These are phyloP conservation scores for Liparis tanakae DNA, from an alignment of 2,797 vertebrate genomes.

Conservation along the genomic window DNA sequence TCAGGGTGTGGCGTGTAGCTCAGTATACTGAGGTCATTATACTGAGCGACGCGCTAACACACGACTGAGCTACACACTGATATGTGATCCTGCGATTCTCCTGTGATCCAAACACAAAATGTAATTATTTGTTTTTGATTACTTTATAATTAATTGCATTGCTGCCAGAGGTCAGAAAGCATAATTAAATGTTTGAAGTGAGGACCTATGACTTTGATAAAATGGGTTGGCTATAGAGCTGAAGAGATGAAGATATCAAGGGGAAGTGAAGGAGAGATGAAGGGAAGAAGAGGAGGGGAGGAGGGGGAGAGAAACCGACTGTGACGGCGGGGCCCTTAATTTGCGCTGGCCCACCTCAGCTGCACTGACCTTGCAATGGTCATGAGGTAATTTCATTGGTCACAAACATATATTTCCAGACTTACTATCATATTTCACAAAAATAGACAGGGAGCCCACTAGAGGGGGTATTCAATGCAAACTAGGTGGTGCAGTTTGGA, in stretches of 20 bases:
- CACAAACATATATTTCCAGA: constrained; percentile 31
- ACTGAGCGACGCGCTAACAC: too few relatives aligned
- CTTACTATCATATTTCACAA: constrained; percentile 32
- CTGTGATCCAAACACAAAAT: too few relatives aligned
- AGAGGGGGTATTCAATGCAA: constrained; percentile 42
- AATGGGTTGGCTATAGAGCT: constrained; percentile 2
- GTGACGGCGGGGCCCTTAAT: constrained; percentile 43
- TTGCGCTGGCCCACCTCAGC: constrained; percentile 35
- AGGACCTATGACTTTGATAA: too few relatives aligned
- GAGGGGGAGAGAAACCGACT: constrained; percentile 24
- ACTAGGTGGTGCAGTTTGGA: constrained; percentile 36
- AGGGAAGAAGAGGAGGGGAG: constrained; percentile 20
- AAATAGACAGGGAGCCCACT: constrained; percentile 20
- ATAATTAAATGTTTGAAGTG: too few relatives aligned
- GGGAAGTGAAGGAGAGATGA: constrained; percentile 42
- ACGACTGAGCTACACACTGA: too few relatives aligned
- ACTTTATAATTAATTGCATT: too few relatives aligned
- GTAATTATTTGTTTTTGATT: too few relatives aligned
- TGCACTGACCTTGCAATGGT: constrained; percentile 55
- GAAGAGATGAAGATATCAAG: constrained; percentile 49
- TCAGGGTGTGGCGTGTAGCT: too few relatives aligned
- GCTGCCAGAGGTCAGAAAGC: too few relatives aligned
- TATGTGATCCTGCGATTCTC: too few relatives aligned
- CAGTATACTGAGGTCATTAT: too few relatives aligned
- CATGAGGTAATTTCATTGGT: constrained; percentile 47